Conservation (phyloP, 2,797 vertebrate species). For the Austrolebias charrua region DNA sequence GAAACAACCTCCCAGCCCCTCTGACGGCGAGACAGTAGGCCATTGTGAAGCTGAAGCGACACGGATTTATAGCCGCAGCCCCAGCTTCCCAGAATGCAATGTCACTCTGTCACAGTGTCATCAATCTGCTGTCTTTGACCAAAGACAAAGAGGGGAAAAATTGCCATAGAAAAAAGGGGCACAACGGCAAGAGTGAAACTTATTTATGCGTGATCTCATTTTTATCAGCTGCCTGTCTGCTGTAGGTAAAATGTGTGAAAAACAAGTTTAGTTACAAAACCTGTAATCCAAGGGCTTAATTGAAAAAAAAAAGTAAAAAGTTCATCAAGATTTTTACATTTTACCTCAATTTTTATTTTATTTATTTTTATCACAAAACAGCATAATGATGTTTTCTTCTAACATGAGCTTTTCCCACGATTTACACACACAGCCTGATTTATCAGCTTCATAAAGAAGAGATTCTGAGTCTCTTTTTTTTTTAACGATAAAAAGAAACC, state of each 20-base stretch:
- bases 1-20: conserved; percentile 63
- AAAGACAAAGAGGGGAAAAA: conserved; percentile 45
- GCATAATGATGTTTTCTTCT: conserved; percentile 7
- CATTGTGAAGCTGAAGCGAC: conserved; percentile 74
- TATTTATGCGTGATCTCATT: conserved; percentile 53
- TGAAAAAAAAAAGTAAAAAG: too few species aligned
- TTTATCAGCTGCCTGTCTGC: conserved; percentile 54
- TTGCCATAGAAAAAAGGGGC: conserved; percentile 39
- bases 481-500: conserved; percentile 50
- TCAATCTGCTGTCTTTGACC: conserved; percentile 69
- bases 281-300: background rate
- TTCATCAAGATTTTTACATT: conserved; percentile 12
- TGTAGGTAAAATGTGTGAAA: conserved; percentile 34
- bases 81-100: conserved; percentile 77
- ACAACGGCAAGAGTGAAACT: conserved; percentile 47
- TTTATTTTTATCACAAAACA: conserved; percentile 6
- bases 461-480: conserved; percentile 48
- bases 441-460: conserved; percentile 72
- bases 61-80: conserved; percentile 73
- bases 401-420: conserved; percentile 39
- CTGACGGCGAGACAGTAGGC: conserved; percentile 72
- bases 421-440: conserved; percentile 59
- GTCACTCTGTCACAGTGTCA: conserved; percentile 68
- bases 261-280: conserved; percentile 33
- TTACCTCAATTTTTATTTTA: background rate